These are phyloP conservation scores for Drosophila macrospina DNA, from an alignment of 2,888 invertebrate genomes.

Conservation along the genomic window DNA sequence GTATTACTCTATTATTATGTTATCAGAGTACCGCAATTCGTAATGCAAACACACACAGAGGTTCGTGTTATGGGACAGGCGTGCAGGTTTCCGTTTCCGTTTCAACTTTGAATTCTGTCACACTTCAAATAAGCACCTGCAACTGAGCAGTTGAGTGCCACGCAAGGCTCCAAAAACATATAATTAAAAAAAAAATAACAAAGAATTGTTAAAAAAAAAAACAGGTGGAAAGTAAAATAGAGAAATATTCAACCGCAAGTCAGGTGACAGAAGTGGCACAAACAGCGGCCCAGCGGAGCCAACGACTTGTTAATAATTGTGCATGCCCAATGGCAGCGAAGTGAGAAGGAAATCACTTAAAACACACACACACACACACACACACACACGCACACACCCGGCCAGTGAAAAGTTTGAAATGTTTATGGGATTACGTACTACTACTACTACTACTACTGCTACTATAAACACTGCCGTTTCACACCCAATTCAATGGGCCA, in stretches of 20 bases:
- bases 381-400: constrained; percentile 14
- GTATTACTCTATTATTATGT: constrained; percentile 41
- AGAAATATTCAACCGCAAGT: constrained; percentile 61
- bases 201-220: background rate
- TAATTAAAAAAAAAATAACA: constrained; percentile 54
- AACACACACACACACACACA: constrained; percentile 27
- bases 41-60: constrained; percentile 17
- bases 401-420: constrained; percentile 19
- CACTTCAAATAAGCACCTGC: constrained; percentile 72
- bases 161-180: constrained; percentile 63
- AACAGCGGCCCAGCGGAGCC: constrained; percentile 19
- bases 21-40: constrained; percentile 28
- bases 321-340: constrained; percentile 65
- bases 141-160: constrained; percentile 50
- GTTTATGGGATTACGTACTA: constrained; percentile 41
- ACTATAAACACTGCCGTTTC: constrained; percentile 56
- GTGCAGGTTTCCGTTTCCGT: constrained; percentile 73
- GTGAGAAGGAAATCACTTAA: constrained; percentile 78
- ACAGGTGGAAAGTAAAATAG: constrained; percentile 7
- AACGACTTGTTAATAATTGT: constrained; percentile 59
- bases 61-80: constrained; percentile 68
- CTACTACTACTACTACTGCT: too few relatives aligned
- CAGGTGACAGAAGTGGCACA: constrained; percentile 79
- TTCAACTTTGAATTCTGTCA: constrained; percentile 77
- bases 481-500: constrained; percentile 55